Base-by-base conservation (phyloP, 2,888 invertebrate species). In the Latrodectus elegans region DNA sequence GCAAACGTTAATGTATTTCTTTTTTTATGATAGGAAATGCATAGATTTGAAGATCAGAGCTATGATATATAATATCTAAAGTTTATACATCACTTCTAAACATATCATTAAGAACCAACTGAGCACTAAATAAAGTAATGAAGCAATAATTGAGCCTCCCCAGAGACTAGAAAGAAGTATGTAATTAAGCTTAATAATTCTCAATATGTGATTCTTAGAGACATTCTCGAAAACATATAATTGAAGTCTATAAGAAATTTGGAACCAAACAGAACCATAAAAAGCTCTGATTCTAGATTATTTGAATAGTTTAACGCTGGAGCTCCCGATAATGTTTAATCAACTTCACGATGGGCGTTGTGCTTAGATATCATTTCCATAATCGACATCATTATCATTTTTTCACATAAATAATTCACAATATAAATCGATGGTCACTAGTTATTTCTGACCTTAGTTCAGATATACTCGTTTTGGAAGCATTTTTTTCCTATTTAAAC, bases 181-280 rank as follows among this genome's bases (percentile, higher is more conserved):
- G 65, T 55, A 84, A 84, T 84, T 84, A 84, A 84, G 64, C 51
- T 76, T 60, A 64, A 51, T 76, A 83, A 76, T 83, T 76, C 70
- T 51, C 71, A 49, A 51, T n/a, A 76, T 76, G 49, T 38, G 15
- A 22, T 17, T 22, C 53, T 83, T 55, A n/a, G 51, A 68, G 55
- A 75, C 52, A 17, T 49, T 17, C 52, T 67, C 22, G 9, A 49
- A 55, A 83, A 17, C 75, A 12, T 51, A 55, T 78, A 73, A 84
- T 78, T 84, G 76, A 65, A 17, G 65, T 72, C 64, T 60, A n/a
- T 26, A 83, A 38, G 51, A 53, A 70, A 17, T 83, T n/a, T 14
- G 4, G 38, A 1, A 52, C 22, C 55, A 68, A 67, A 67, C 22
- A 53, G 22, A 17, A 38, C 26, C 52, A 15, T 75, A 71, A 64